These are phyloP conservation scores for Caenorhabditis sp. DNA, from an alignment of 2,888 invertebrate species.

Conservation along the genomic window DNA sequence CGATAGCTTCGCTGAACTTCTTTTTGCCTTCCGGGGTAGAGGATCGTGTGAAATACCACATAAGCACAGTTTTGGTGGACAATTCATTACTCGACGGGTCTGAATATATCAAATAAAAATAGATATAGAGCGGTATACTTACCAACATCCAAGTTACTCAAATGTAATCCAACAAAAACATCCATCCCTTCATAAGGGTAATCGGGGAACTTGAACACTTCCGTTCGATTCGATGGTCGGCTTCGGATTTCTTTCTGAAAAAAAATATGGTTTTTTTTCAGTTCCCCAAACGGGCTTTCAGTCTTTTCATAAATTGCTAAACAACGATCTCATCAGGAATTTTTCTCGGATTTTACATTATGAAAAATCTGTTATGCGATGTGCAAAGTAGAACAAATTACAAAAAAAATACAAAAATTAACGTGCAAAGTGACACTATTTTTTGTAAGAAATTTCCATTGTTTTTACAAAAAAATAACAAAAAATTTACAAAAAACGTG, in stretches of 20 bases:
- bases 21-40: conserved; percentile 53
- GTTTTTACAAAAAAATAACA: too few species aligned
- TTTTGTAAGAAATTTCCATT: too few species aligned
- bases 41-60: conserved; percentile 67
- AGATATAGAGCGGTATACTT: neutral
- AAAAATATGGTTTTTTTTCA: neutral
- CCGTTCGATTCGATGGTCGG: conserved; percentile 1
- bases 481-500: too few species aligned
- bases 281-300: too few species aligned
- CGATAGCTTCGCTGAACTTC: conserved; percentile 29
- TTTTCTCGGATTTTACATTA: too few species aligned
- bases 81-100: conserved; percentile 15
- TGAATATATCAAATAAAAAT: conserved; percentile 6
- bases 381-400: too few species aligned
- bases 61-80: conserved; percentile 52
- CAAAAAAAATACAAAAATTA: too few species aligned
- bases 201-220: conserved; percentile 29
- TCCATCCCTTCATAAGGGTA: conserved; percentile 24
- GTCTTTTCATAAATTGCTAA: neutral
- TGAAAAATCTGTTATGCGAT: too few species aligned
- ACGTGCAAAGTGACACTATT: too few species aligned
- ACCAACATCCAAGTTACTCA: conserved; percentile 30
- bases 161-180: conserved; percentile 48
- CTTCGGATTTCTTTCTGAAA: conserved; percentile 6
- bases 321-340: too few species aligned